Evolutionary conservation across 2,888 invertebrate species (phyloP).

Genomic region (Baccha elongata): DNA sequence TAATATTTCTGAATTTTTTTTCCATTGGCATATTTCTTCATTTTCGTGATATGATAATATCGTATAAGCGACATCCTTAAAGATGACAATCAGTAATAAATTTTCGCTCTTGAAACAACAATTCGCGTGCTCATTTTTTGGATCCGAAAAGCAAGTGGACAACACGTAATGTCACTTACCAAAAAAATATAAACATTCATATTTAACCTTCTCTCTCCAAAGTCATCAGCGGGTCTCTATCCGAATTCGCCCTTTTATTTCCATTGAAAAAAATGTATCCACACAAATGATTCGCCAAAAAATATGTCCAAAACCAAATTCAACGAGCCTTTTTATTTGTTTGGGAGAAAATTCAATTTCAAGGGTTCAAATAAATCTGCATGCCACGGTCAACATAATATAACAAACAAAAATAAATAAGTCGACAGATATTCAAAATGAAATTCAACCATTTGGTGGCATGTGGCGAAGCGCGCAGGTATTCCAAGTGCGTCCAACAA

Average conservation of each 20-base stretch:
- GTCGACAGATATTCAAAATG: constrained; percentile 50
- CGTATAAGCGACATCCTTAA: constrained; percentile 47
- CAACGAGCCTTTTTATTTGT: constrained; percentile 9
- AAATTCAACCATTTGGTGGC: constrained; percentile 42
- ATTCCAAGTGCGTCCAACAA: constrained; percentile 54
- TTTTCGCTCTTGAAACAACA: constrained; percentile 56
- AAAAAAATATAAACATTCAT: not conserved
- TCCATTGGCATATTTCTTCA: constrained; percentile 27
- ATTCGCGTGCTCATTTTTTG: constrained; percentile 41
- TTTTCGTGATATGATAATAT: constrained; percentile 66
- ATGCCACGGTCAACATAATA: constrained; percentile 45
- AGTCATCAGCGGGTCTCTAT: constrained; percentile 13
- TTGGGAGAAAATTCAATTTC: constrained; percentile 25
- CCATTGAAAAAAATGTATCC: constrained; percentile 37
- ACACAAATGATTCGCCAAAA: constrained; percentile 23
- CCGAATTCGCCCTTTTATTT: constrained; percentile 45
- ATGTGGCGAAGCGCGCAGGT: constrained; percentile 50
- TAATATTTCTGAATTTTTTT: constrained; percentile 28
- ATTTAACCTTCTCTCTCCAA: not conserved
- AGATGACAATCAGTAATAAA: constrained; percentile 72
- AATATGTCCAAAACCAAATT: constrained; percentile 8
- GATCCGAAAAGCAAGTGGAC: constrained; percentile 54
- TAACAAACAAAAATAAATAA: constrained; percentile 5
- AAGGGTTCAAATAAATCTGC: constrained; percentile 70
- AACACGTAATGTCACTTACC: not conserved